phyloP scores from a whole-genome alignment of 2,888 invertebrate species.

The Nezara viridula region DNA sequence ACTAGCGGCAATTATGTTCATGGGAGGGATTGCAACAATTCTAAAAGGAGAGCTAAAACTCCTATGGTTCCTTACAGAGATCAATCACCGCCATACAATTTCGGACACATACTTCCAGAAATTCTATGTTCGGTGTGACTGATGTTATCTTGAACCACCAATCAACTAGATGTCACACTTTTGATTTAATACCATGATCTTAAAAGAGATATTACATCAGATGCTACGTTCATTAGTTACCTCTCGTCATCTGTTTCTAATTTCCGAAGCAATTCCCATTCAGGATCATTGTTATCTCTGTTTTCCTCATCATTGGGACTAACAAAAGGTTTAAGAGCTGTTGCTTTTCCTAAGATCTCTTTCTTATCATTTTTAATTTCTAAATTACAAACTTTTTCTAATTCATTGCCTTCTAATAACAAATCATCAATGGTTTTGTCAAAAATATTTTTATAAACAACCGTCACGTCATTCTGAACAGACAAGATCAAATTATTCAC shows the following conservation, averaged over 20 bases:
- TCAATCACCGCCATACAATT: too few relatives aligned
- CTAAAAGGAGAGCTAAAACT: too few relatives aligned
- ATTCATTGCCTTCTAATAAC: neutral
- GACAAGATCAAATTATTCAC: slow-evolving; percentile 39
- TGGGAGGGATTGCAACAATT: too few relatives aligned
- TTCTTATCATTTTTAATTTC: slow-evolving; percentile 4
- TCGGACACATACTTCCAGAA: too few relatives aligned
- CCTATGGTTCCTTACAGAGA: too few relatives aligned
- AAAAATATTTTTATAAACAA: slow-evolving; percentile 51
- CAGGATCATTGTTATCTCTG: slow-evolving; percentile 55
- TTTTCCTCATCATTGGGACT: slow-evolving; percentile 54
- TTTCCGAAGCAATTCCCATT: slow-evolving; percentile 53
- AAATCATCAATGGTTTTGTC: slow-evolving; percentile 57
- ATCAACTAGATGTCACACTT: too few relatives aligned
- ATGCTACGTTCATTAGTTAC: neutral
- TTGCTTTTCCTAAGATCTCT: slow-evolving; percentile 39
- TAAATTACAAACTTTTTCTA: neutral
- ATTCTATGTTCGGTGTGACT: too few relatives aligned
- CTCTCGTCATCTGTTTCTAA: slow-evolving; percentile 58
- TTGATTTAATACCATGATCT: too few relatives aligned
- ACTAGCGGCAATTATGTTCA: too few relatives aligned
- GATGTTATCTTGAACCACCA: too few relatives aligned
- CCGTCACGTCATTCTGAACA: neutral
- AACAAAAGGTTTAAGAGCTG: slow-evolving; percentile 25
- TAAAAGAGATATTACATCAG: too few relatives aligned